These are phyloP conservation scores for Lacanobia oleracea DNA, from an alignment of 2,888 invertebrate species.

Conservation along the genomic window DNA sequence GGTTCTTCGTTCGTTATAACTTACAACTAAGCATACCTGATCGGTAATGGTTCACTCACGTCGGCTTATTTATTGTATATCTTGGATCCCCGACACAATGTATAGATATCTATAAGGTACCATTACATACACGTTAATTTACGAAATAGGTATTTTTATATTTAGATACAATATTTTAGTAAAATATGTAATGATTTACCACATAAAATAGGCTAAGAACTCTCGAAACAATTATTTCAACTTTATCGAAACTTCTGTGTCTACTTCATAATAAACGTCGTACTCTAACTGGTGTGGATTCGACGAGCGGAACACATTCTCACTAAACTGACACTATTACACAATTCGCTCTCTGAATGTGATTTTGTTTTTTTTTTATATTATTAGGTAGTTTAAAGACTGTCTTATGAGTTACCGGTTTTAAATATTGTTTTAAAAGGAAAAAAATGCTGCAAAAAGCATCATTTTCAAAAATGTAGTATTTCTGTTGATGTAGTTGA, in stretches of 20 bases:
- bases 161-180: constrained; percentile 55
- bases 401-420: constrained; percentile 18
- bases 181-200: constrained; percentile 38
- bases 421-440: constrained; percentile 18
- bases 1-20: constrained; percentile 4
- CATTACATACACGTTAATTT: constrained; percentile 55
- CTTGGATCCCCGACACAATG: constrained; percentile 52
- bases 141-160: constrained; percentile 62
- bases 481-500: constrained; percentile 13
- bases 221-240: constrained; percentile 24
- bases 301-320: neutral
- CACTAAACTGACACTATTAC: neutral
- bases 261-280: neutral
- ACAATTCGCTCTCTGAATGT: constrained; percentile 52
- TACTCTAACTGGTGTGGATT: neutral
- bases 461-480: constrained; percentile 1
- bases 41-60: neutral
- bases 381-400: constrained; percentile 13
- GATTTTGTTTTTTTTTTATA: constrained; percentile 43
- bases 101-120: constrained; percentile 50
- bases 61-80: constrained; percentile 65
- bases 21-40: neutral
- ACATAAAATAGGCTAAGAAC: constrained; percentile 20
- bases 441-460: neutral
- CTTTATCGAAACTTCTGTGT: constrained; percentile 15